phyloP scores from a whole-genome alignment of 2,888 invertebrate species.

The Campoplex nolae region DNA sequence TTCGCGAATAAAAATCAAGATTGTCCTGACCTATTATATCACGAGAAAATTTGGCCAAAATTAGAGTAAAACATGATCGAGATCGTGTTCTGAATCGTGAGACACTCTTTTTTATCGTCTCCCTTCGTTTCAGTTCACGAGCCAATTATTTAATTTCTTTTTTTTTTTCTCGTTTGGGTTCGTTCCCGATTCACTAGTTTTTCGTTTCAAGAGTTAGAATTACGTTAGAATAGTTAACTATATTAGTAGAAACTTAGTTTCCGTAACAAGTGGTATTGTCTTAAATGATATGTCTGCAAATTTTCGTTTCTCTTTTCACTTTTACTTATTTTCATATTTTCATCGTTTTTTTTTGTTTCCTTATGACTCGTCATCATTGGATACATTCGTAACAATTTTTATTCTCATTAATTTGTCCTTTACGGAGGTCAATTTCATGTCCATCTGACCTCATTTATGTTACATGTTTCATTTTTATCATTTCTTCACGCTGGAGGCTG shows the following conservation, averaged over 20 bases:
- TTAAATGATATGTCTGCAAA: constrained; percentile 85
- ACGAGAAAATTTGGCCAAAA: not conserved
- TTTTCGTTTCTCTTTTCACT: constrained; percentile 70
- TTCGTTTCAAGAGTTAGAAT: constrained; percentile 76
- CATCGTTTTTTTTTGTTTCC: not conserved
- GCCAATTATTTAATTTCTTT: constrained; percentile 30
- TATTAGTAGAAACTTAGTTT: constrained; percentile 84
- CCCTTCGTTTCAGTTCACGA: constrained; percentile 30
- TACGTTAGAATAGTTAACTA: constrained; percentile 80
- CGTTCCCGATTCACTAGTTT: constrained; percentile 71
- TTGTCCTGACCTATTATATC: not conserved
- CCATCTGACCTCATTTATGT: constrained; percentile 2
- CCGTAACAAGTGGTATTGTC: constrained; percentile 84
- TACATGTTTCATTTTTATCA: constrained; percentile 11
- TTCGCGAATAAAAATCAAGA: constrained; percentile 1
- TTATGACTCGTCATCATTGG: constrained; percentile 55
- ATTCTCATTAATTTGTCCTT: constrained; percentile 62
- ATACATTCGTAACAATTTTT: constrained; percentile 77
- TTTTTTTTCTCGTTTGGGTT: constrained; percentile 63
- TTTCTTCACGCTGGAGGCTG: constrained; percentile 78
- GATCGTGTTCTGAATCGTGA: constrained; percentile 55
- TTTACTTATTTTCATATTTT: not conserved
- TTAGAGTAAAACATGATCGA: not conserved
- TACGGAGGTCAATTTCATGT: constrained; percentile 77
- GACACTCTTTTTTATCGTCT: not conserved